Evolutionary conservation across 1,140 invertebrate species (phyloP).

Genomic region (Epicauta chinensis): DNA sequence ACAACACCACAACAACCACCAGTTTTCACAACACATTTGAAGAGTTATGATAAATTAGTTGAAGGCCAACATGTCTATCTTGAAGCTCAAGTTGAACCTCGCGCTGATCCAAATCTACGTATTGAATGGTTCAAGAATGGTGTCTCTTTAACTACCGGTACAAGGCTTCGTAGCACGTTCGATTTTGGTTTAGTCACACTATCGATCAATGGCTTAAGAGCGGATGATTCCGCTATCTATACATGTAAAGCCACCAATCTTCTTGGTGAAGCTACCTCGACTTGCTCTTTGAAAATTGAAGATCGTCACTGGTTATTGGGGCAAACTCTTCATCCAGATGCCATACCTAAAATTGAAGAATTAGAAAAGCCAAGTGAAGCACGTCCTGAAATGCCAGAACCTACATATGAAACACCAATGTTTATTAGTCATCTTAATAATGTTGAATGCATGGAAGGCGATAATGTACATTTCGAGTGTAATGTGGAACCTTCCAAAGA

Average conservation of each 20-base stretch:
- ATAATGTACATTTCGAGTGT: slow-evolving; percentile 91
- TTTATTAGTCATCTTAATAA: slow-evolving; percentile 90
- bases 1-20: slow-evolving; percentile 76
- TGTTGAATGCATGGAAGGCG: slow-evolving; percentile 81
- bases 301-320: slow-evolving; percentile 80
- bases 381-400: slow-evolving; percentile 61
- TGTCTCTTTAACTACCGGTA: slow-evolving; percentile 73
- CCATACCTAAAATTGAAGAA: slow-evolving; percentile 76
- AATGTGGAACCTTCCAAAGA: slow-evolving; percentile 91
- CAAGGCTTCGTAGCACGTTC: slow-evolving; percentile 80
- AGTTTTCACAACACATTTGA: slow-evolving; percentile 84
- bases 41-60: slow-evolving; percentile 76
- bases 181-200: slow-evolving; percentile 92
- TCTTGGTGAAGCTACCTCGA: slow-evolving; percentile 86
- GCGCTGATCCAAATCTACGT: slow-evolving; percentile 86
- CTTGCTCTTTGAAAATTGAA: slow-evolving; percentile 83
- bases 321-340: slow-evolving; percentile 86
- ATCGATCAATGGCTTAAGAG: slow-evolving; percentile 77
- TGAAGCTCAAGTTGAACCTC: slow-evolving; percentile 93
- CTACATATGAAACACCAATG: slow-evolving; percentile 75
- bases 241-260: slow-evolving; percentile 88
- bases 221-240: slow-evolving; percentile 90
- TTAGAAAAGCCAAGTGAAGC: slow-evolving; percentile 71
- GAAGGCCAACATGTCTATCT: slow-evolving; percentile 89
- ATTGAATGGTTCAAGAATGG: slow-evolving; percentile 94